These are phyloP conservation scores for Drosophila lowei DNA, from an alignment of 1,140 invertebrate species.

Conservation along the genomic window DNA sequence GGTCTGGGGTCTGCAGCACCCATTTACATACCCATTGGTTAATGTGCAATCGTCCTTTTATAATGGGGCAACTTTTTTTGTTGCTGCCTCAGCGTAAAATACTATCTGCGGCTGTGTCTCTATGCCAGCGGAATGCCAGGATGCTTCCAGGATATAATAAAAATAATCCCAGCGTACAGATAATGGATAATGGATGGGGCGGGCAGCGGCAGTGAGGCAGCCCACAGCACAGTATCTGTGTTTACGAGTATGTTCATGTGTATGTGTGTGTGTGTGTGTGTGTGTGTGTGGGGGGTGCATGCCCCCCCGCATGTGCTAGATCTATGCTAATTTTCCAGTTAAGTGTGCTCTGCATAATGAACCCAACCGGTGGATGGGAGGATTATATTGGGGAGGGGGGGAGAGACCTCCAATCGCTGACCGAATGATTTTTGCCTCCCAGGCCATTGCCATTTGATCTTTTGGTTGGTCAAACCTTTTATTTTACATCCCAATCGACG, in stretches of 20 bases:
- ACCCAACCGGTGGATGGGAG: conserved; percentile 9
- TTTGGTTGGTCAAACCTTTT: too few species aligned
- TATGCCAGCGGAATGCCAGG: conserved; percentile 26
- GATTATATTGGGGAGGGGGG: too few species aligned
- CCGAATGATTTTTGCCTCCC: too few species aligned
- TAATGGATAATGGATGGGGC: conserved; percentile 34
- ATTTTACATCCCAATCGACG: too few species aligned
- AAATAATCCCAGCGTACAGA: conserved; percentile 63
- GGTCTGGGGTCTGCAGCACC: neutral
- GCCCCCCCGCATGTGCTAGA: conserved; percentile 28
- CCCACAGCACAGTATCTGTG: conserved; percentile 7
- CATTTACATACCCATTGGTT: conserved; percentile 67
- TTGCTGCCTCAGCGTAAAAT: conserved; percentile 59
- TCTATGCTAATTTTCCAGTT: conserved; percentile 64
- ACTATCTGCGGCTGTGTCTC: conserved; percentile 52
- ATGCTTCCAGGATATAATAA: conserved; percentile 53
- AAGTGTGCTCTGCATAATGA: conserved; percentile 61
- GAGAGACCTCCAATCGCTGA: too few species aligned
- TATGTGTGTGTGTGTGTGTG: neutral
- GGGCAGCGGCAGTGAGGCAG: too few species aligned
- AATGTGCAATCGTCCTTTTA: conserved; percentile 50
- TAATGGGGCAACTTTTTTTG: conserved; percentile 56
- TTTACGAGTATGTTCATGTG: too few species aligned
- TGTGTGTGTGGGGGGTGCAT: conserved; percentile 16
- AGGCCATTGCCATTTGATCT: too few species aligned